phyloP scores from a whole-genome alignment of 2,113 vertebrate genomes.

The Cephalopholis sonnerati region DNA sequence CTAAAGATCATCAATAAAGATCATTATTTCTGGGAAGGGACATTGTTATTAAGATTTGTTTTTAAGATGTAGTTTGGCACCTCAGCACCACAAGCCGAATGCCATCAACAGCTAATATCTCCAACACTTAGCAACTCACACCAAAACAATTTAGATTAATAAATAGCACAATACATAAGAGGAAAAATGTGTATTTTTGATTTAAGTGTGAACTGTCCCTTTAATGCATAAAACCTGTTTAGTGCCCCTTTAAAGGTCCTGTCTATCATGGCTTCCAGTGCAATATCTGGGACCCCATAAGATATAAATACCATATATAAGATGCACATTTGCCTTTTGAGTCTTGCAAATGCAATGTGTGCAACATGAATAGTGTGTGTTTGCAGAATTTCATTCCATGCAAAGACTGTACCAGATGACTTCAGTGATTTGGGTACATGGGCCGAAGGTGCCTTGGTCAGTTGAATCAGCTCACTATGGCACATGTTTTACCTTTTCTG shows the following conservation, averaged over 20 bases:
- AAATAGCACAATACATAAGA: no score
- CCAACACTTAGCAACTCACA: no score
- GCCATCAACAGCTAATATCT: no score
- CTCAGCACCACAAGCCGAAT: no score
- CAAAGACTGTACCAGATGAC: slow-evolving; percentile 1
- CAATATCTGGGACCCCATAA: background rate
- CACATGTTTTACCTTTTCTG: slow-evolving; percentile 4
- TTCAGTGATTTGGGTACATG: slow-evolving; percentile 20
- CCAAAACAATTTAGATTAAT: no score
- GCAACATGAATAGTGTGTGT: background rate
- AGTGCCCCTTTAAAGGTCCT: background rate
- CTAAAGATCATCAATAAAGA: no score
- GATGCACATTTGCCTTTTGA: background rate
- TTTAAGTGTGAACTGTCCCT: no score
- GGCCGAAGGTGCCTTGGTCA: slow-evolving; percentile 33
- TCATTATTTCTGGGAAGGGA: no score
- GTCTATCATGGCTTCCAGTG: background rate
- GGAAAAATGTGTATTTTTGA: no score
- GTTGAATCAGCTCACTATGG: slow-evolving; percentile 8
- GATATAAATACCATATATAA: no score
- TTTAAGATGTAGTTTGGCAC: no score
- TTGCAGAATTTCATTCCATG: slow-evolving; percentile 28
- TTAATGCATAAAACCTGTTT: background rate
- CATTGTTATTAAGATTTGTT: no score
- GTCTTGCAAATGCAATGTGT: background rate